phyloP scores from a whole-genome alignment of 2,888 invertebrate genomes.

The Cerceris ruficornis region DNA sequence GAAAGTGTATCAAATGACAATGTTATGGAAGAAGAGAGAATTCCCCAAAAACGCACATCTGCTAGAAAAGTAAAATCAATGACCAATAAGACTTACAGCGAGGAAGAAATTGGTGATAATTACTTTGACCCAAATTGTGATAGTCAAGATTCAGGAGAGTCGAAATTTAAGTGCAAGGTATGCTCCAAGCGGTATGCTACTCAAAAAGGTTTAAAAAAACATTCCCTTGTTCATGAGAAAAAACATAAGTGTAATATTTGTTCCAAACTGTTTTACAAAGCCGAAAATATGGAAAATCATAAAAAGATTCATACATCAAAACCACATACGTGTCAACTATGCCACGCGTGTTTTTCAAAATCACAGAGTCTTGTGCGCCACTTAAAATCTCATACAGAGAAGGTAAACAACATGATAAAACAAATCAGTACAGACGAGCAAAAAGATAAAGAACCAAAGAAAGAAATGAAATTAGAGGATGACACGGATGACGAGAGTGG shows the following conservation, averaged over 20 bases:
- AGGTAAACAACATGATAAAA: conserved; percentile 67
- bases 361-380: conserved; percentile 73
- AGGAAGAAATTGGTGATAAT: conserved; percentile 71
- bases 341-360: conserved; percentile 75
- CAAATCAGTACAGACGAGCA: conserved; percentile 62
- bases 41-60: conserved; percentile 69
- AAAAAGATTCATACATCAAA: conserved; percentile 71
- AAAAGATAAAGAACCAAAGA: conserved; percentile 62
- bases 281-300: conserved; percentile 77
- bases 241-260: conserved; percentile 76
- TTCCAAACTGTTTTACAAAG: conserved; percentile 74
- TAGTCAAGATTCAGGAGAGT: conserved; percentile 64
- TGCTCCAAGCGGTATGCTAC: conserved; percentile 76
- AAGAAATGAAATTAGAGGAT: conserved; percentile 66
- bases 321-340: conserved; percentile 75
- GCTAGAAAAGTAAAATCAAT: conserved; percentile 71
- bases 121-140: conserved; percentile 67
- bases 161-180: conserved; percentile 75
- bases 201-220: conserved; percentile 77
- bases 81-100: conserved; percentile 69
- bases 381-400: conserved; percentile 73
- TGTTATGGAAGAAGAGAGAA: conserved; percentile 53
- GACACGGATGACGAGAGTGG: conserved; percentile 71
- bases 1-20: conserved; percentile 48
- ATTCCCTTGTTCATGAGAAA: conserved; percentile 77